Conservation (phyloP, 1,140 invertebrate species). For the Linepithema humile region DNA sequence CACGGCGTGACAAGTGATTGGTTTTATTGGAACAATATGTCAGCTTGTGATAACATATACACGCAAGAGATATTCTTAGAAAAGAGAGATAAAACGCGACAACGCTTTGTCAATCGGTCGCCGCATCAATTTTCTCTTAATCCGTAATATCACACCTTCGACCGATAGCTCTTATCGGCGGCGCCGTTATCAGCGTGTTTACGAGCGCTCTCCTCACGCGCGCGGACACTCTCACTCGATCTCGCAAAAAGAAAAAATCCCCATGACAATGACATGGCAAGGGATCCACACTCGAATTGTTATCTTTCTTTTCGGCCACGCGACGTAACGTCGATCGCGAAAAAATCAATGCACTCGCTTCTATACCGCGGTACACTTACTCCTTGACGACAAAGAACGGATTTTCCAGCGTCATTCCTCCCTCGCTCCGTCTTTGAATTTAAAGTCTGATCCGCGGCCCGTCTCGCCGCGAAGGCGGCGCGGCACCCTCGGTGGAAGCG, state of each 20-base stretch:
- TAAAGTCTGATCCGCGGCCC: slow-evolving; percentile 80
- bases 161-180: slow-evolving; percentile 1
- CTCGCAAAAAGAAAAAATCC: slow-evolving; percentile 1
- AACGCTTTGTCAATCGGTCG: neutral
- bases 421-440: slow-evolving; percentile 71
- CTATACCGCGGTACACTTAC: slow-evolving; percentile 87
- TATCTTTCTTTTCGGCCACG: neutral
- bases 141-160: neutral
- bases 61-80: neutral
- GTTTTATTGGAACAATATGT: neutral
- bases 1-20: neutral
- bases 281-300: neutral
- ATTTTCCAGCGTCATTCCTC: slow-evolving; percentile 96
- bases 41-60: neutral
- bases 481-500: slow-evolving; percentile 77
- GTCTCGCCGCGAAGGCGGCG: slow-evolving; percentile 77
- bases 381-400: slow-evolving; percentile 98
- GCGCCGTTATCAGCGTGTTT: slow-evolving; percentile 21
- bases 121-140: neutral
- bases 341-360: neutral
- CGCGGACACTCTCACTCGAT: neutral
- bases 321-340: slow-evolving; percentile 13
- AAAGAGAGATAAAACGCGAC: neutral
- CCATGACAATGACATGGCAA: neutral
- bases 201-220: neutral